Percentiles rank a stretch among this genome's conserved stretches.
Evolutionary conservation across 2,797 vertebrate genomes (phyloP).

Genomic region (Enteromius trimaculatus): DNA sequence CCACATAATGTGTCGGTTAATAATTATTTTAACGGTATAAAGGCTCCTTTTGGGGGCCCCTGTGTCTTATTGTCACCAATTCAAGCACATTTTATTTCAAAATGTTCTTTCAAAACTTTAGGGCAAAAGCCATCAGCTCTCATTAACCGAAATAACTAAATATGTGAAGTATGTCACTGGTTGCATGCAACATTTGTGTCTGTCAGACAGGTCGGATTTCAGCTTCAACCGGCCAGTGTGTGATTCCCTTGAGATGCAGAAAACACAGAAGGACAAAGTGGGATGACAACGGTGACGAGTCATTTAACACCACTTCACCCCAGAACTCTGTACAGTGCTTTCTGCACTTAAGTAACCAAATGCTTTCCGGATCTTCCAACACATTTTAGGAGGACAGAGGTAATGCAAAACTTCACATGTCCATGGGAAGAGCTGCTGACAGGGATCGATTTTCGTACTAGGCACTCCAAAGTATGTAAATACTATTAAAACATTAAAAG

Average conservation of each 20-base stretch:
- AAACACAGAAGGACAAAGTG: slow-evolving; percentile 40
- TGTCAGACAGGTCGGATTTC: slow-evolving; percentile 45
- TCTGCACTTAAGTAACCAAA: not conserved
- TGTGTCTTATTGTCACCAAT: not conserved
- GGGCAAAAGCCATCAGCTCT: not conserved
- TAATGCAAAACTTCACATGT: not conserved
- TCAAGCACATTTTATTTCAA: not conserved
- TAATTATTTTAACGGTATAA: not conserved
- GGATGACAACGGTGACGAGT: slow-evolving; percentile 37
- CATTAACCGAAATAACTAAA: not conserved
- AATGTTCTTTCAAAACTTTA: not conserved
- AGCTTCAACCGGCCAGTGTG: slow-evolving; percentile 23
- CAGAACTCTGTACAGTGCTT: slow-evolving; percentile 10
- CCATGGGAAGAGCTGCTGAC: not conserved
- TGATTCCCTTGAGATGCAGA: slow-evolving; percentile 28
- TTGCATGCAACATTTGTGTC: slow-evolving; percentile 40
- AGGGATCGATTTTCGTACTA: not conserved
- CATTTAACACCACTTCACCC: slow-evolving; percentile 36
- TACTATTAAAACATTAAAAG: not conserved
- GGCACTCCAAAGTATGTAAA: not conserved
- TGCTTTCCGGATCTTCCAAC: not conserved
- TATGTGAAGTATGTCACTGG: slow-evolving; percentile 10
- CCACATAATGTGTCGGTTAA: not conserved
- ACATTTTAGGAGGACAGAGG: slow-evolving; percentile 10
- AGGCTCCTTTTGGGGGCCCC: not conserved